phyloP scores from a whole-genome alignment of 2,797 vertebrate species.

The Apodemus agrarius region DNA sequence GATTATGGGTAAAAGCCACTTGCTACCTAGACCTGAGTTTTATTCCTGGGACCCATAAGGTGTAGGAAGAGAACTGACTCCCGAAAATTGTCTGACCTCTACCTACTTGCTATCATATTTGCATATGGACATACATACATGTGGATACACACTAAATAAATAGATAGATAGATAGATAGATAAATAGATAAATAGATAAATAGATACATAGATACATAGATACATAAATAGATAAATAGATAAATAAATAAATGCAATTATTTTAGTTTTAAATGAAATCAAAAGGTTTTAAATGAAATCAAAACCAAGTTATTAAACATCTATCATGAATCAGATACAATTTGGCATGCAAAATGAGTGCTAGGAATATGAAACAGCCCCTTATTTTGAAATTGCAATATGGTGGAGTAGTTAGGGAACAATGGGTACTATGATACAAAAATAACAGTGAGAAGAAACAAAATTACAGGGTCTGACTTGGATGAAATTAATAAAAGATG shows the following conservation, averaged over 20 bases:
- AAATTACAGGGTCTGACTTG: background rate
- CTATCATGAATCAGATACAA: background rate
- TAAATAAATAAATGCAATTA: background rate
- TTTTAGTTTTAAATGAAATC: background rate
- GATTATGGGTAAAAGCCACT: background rate
- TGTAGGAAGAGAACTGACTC: background rate
- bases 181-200: background rate
- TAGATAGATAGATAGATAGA: background rate
- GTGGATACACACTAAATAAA: background rate
- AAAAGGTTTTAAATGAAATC: background rate
- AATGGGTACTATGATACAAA: background rate
- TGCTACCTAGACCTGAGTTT: background rate
- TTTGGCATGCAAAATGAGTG: background rate
- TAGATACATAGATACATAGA: background rate
- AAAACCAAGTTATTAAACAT: background rate
- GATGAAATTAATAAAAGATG: background rate
- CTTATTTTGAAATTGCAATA: conserved; percentile 11
- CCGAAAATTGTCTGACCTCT: background rate
- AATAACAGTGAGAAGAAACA: background rate
- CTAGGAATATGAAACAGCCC: background rate
- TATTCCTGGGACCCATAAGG: background rate
- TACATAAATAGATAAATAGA: too few relatives aligned
- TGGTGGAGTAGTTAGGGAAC: background rate
- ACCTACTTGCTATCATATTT: background rate
- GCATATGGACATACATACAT: background rate